Evolutionary conservation across 2,113 vertebrate species (phyloP).

Genomic region (Bubo bubo): DNA sequence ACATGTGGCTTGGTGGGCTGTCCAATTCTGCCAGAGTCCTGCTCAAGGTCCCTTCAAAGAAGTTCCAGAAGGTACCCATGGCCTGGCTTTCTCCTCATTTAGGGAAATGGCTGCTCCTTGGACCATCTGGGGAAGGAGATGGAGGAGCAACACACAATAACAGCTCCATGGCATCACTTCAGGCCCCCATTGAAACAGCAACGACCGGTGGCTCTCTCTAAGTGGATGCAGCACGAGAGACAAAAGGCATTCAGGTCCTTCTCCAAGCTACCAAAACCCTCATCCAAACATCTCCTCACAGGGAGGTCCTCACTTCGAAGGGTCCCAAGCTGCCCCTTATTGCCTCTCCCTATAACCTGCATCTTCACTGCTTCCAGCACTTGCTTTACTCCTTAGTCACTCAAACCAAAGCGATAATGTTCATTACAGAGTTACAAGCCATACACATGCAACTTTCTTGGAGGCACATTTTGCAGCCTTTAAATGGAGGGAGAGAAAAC

Average conservation of each 20-base stretch:
- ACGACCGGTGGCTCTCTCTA: not conserved
- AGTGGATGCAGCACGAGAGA: not conserved
- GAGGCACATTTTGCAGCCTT: not conserved
- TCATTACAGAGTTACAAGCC: not conserved
- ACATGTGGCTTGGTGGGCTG: not conserved
- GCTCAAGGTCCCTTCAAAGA: not conserved
- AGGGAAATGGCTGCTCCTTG: not conserved
- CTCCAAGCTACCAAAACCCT: fast-evolving
- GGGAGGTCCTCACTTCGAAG: fast-evolving
- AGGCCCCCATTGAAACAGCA: not conserved
- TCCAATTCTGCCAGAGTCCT: not conserved
- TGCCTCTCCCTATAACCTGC: not conserved
- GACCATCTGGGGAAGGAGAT: not conserved
- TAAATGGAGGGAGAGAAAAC: not conserved
- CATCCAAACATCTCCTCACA: not conserved
- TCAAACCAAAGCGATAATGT: not conserved
- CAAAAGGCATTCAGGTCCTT: not conserved
- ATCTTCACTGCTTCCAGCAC: not conserved
- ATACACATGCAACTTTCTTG: not conserved
- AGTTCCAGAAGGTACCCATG: not conserved
- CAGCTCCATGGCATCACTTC: not conserved
- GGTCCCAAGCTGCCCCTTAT: not conserved
- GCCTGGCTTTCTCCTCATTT: not conserved
- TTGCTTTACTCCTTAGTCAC: not conserved
- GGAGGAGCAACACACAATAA: fast-evolving